Conservation (phyloP, 1,140 invertebrate genomes). For the Chlorops oryzae region DNA sequence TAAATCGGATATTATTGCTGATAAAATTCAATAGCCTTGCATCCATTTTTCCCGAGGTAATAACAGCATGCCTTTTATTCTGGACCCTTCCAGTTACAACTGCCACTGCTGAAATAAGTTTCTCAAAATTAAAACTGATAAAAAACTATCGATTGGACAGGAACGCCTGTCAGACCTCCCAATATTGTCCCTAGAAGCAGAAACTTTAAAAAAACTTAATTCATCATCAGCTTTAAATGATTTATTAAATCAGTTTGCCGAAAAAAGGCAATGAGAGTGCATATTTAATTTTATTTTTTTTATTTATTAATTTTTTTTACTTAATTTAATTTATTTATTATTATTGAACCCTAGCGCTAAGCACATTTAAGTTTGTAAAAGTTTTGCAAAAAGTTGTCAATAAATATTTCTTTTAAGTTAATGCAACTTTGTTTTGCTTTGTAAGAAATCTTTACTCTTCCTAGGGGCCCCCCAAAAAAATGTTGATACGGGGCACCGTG, state of each 20-base stretch:
- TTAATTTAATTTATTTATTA: too few species aligned
- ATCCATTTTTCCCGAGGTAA: conserved; percentile 35
- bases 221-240: conserved; percentile 25
- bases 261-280: conserved; percentile 20
- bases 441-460: too few species aligned
- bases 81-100: conserved; percentile 35
- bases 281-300: conserved; percentile 10
- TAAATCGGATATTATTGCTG: conserved; percentile 26
- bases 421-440: too few species aligned
- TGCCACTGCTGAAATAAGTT: conserved; percentile 28
- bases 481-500: too few species aligned
- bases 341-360: too few species aligned
- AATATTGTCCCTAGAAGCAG: conserved; percentile 24
- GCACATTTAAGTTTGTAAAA: too few species aligned
- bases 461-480: too few species aligned
- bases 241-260: conserved; percentile 21
- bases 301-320: too few species aligned
- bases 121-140: conserved; percentile 34
- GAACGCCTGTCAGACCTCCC: too few species aligned
- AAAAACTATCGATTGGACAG: conserved; percentile 30
- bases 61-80: conserved; percentile 36
- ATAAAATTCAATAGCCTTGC: conserved; percentile 32
- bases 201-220: conserved; percentile 27
- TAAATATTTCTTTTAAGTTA: too few species aligned
- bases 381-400: too few species aligned